These are phyloP conservation scores for Autographa pulchrina DNA, from an alignment of 2,888 invertebrate genomes.

Conservation along the genomic window DNA sequence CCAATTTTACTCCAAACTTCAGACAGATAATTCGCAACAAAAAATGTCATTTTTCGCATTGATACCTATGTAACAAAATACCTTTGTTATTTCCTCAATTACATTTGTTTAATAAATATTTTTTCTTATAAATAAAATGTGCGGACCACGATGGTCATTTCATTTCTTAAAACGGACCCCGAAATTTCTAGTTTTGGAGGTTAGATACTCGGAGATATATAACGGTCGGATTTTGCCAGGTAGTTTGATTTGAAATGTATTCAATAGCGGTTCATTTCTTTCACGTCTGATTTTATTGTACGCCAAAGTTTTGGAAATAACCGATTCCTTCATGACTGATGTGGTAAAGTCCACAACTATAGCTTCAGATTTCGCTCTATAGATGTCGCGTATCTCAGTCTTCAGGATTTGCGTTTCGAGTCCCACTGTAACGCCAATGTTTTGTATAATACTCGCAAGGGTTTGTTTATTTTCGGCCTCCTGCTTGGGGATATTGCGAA, in stretches of 20 bases:
- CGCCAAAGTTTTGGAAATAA: not conserved
- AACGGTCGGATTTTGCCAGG: not conserved
- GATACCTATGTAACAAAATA: too few relatives aligned
- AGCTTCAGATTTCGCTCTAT: not conserved
- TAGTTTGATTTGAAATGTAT: not conserved
- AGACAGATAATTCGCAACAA: conserved; percentile 2
- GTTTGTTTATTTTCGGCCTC: not conserved
- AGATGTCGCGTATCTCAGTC: not conserved
- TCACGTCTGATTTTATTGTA: not conserved
- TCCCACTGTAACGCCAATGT: not conserved
- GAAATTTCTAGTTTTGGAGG: not conserved
- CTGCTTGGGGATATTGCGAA: not conserved
- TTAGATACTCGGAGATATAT: not conserved
- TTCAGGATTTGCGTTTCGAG: not conserved
- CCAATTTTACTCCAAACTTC: conserved; percentile 7
- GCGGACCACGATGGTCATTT: too few relatives aligned
- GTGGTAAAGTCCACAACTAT: not conserved
- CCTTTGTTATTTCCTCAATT: too few relatives aligned
- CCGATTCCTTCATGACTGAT: not conserved
- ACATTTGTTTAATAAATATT: too few relatives aligned
- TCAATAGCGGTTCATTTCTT: not conserved
- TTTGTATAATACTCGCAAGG: not conserved
- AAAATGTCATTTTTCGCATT: too few relatives aligned
- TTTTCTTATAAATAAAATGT: too few relatives aligned
- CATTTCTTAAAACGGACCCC: too few relatives aligned